Percentiles rank a stretch among this genome's conserved stretches.
These are phyloP conservation scores for Globia sparganii DNA, from an alignment of 2,888 invertebrate genomes.

Conservation along the genomic window DNA sequence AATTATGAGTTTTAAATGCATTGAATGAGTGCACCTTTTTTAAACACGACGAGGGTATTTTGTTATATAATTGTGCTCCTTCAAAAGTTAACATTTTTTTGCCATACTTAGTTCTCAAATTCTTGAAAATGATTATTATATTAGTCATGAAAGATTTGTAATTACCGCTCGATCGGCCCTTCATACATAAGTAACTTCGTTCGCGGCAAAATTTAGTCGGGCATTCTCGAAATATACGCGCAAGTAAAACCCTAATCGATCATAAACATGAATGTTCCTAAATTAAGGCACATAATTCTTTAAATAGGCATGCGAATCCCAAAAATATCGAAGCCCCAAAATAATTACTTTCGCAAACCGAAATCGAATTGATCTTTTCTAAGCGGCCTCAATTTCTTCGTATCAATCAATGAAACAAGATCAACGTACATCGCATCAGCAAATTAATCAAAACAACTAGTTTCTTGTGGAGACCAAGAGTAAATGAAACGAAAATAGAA, in stretches of 20 bases:
- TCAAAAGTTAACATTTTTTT: too few species aligned
- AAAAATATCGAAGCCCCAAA: slow-evolving; percentile 19
- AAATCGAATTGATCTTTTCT: slow-evolving; percentile 28
- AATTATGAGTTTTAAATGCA: too few species aligned
- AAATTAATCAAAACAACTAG: slow-evolving; percentile 43
- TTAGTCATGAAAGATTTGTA: not conserved
- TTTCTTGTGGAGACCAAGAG: slow-evolving; percentile 27
- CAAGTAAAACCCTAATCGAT: slow-evolving; percentile 4
- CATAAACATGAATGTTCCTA: slow-evolving; percentile 1
- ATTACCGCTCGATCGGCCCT: not conserved
- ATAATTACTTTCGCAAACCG: slow-evolving; percentile 31
- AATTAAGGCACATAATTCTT: not conserved
- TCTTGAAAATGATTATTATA: not conserved
- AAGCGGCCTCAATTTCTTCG: slow-evolving; percentile 20
- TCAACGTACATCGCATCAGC: slow-evolving; percentile 17
- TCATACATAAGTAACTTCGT: not conserved
- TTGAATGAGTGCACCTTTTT: too few species aligned
- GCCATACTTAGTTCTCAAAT: too few species aligned
- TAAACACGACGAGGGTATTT: too few species aligned
- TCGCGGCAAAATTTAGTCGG: not conserved
- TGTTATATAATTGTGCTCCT: too few species aligned
- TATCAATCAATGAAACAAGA: slow-evolving; percentile 48
- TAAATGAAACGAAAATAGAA: slow-evolving; percentile 58
- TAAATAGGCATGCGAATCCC: slow-evolving; percentile 13
- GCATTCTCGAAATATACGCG: not conserved